A percentile compares a stretch with the other conserved stretches of the same genome.
phyloP scores from a whole-genome alignment of 2,888 invertebrate genomes.

The Rotaria magnacalcarata region DNA sequence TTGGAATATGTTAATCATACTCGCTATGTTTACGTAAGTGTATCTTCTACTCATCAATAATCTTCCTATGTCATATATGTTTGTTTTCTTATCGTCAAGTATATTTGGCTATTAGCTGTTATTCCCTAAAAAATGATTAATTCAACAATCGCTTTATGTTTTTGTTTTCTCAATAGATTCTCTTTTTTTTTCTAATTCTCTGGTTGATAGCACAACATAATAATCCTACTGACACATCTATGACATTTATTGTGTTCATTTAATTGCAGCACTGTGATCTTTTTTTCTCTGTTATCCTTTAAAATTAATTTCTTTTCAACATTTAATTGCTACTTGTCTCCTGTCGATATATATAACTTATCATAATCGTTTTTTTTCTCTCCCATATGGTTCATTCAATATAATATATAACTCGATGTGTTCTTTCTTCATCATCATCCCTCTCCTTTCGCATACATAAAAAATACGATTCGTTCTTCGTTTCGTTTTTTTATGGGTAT shows the following conservation, averaged over 20 bases:
- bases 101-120: conserved; percentile 6
- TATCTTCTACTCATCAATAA: background rate
- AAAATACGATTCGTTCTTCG: background rate
- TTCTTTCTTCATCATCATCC: background rate
- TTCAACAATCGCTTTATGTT: too few species aligned
- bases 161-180: too few species aligned
- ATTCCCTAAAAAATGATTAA: too few species aligned
- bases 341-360: background rate
- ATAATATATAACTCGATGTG: background rate
- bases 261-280: background rate
- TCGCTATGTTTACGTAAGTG: conserved; percentile 61
- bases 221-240: background rate
- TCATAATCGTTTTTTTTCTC: background rate
- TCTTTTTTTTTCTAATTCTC: too few species aligned
- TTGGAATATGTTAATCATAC: conserved; percentile 61
- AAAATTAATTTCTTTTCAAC: background rate
- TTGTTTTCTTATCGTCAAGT: background rate
- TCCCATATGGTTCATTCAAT: conserved; percentile 15
- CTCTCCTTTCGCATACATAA: background rate
- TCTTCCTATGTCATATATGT: background rate
- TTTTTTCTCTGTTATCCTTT: background rate
- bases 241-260: background rate
- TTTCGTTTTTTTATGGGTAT: background rate
- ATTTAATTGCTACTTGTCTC: background rate
- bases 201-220: background rate